phyloP scores from a whole-genome alignment of 2,888 invertebrate species.

The Perdita meconis region DNA sequence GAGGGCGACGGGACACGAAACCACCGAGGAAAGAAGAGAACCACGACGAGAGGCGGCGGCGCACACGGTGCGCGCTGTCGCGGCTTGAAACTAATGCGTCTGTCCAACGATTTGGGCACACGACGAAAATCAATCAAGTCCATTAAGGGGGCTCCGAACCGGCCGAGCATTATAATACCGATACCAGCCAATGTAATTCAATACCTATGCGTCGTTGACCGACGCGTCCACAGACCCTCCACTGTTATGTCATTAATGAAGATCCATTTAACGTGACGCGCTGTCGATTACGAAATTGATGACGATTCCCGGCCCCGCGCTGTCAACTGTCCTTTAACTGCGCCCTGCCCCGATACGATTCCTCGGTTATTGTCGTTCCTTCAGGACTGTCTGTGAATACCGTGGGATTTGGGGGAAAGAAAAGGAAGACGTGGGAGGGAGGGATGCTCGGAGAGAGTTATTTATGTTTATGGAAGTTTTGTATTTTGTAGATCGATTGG shows the following conservation, averaged over 20 bases:
- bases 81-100: slow-evolving; percentile 59
- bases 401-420: neutral
- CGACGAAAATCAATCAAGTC: slow-evolving; percentile 75
- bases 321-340: slow-evolving; percentile 29
- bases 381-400: neutral
- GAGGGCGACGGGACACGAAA: slow-evolving; percentile 15
- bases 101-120: slow-evolving; percentile 66
- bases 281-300: slow-evolving; percentile 75
- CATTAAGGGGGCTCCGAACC: slow-evolving; percentile 63
- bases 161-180: slow-evolving; percentile 64
- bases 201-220: slow-evolving; percentile 59
- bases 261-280: slow-evolving; percentile 70
- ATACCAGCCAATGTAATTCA: slow-evolving; percentile 64
- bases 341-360: slow-evolving; percentile 2
- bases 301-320: slow-evolving; percentile 61
- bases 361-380: neutral
- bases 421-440: neutral
- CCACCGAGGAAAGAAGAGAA: slow-evolving; percentile 1
- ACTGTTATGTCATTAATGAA: slow-evolving; percentile 70
- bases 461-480: neutral
- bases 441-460: neutral
- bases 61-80: neutral
- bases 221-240: slow-evolving; percentile 59
- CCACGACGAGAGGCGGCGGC: neutral
- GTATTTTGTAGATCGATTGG: too few relatives aligned